phyloP scores from a whole-genome alignment of 2,113 vertebrate genomes.

The Emberiza fucata region DNA sequence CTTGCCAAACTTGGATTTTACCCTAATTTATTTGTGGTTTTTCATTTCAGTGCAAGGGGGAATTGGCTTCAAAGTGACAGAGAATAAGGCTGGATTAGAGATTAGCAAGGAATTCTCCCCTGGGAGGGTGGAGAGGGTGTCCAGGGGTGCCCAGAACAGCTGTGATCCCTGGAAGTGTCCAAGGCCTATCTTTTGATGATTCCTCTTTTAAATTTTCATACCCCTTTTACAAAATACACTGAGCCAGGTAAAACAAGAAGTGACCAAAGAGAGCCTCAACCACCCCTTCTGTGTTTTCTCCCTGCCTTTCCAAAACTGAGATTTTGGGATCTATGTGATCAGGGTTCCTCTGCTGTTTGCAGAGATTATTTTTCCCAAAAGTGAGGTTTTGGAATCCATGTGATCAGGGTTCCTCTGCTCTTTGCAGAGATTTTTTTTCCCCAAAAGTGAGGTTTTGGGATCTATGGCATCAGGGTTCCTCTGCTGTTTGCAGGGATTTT shows the following conservation, averaged over 20 bases:
- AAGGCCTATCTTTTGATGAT: neutral
- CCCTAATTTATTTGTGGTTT: neutral
- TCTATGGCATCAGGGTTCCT: too few relatives aligned
- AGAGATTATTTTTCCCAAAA: too few relatives aligned
- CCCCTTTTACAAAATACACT: neutral
- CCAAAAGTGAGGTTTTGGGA: neutral
- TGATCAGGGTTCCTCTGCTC: too few relatives aligned
- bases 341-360: too few relatives aligned
- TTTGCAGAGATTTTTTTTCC: neutral
- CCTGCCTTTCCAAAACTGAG: neutral
- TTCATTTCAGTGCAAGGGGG: neutral
- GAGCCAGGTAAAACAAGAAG: neutral
- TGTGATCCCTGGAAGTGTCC: neutral
- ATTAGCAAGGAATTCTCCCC: neutral
- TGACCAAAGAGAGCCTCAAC: neutral
- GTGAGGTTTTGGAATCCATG: too few relatives aligned
- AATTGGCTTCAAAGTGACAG: neutral
- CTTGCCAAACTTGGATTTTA: too few relatives aligned
- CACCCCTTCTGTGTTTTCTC: neutral
- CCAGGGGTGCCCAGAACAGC: neutral
- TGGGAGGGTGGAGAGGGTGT: fast-evolving
- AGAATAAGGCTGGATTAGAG: neutral
- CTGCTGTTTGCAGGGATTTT: too few relatives aligned
- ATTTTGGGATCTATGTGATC: too few relatives aligned
- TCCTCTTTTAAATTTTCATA: neutral